Evolutionary conservation across 1,140 invertebrate genomes (phyloP), one percentile per base, ranked within the genome.

Genomic region (Galendromus occidentalis): DNA sequence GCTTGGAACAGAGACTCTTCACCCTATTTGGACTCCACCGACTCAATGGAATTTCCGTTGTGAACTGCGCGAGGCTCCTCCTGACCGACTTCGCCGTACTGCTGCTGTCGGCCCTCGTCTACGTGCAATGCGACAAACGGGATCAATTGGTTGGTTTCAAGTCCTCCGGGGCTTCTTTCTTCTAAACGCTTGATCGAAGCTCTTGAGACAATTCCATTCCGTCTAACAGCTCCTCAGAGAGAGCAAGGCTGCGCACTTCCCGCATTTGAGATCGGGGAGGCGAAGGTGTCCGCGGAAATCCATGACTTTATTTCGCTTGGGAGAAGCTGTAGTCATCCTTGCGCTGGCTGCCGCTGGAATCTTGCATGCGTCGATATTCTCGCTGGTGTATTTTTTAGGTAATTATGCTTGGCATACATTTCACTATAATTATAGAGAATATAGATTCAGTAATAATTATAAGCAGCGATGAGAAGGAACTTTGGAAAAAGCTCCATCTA

Each of bases 331-430:
- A 4, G 68, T 75, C 18, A 69, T 74, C 22, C 33, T 76, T 9
- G 68, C 75, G 41, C 65, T 77, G 65, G 89, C 87, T 75, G 80
- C 86, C 68, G 83, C 85, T n/a, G 86, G 86, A 0, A 82, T 86
- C 45, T 72, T 76, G 22, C 68, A 74, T n/a, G 77, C 78, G 12
- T 78, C 75, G 25, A 64, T 76, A 22, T 65, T 75, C 6, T 73
- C 74, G 44, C 70, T 75, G 18, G 68, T 77, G n/a, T 79, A 79
- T 65, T 77, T 78, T 68, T 25, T 78, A 2, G 69, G 51, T 39
- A 9, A n/a, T n/a, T n/a, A n/a, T n/a, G n/a, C n/a, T n/a, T n/a
- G n/a, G n/a, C n/a, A n/a, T n/a, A n/a, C n/a, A n/a, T n/a, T n/a
- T n/a, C n/a, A n/a, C n/a, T n/a, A n/a, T n/a, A n/a, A n/a, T n/a